These are phyloP conservation scores for Chelonoidis abingdonii DNA, from an alignment of 2,113 vertebrate genomes.

Conservation along the genomic window DNA sequence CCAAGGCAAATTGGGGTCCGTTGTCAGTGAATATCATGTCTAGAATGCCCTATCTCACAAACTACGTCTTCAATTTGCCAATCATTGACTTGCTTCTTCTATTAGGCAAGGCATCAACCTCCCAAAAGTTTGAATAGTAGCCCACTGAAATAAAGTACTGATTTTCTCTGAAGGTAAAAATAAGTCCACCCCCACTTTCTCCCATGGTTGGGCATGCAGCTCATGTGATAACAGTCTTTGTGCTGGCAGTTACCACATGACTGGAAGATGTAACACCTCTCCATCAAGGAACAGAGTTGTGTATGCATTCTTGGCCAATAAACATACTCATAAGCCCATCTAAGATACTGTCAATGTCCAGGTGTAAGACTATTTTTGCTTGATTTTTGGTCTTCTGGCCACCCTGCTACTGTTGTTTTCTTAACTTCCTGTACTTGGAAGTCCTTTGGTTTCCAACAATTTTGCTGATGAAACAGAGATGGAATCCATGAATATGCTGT, in stretches of 20 bases:
- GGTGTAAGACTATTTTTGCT: neutral
- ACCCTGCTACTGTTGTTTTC: too few relatives aligned
- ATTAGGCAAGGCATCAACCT: neutral
- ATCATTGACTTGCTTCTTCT: neutral
- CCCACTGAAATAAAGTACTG: neutral
- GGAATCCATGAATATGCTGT: too few relatives aligned
- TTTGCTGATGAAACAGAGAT: neutral
- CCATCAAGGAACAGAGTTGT: neutral
- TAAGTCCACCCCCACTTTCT: neutral
- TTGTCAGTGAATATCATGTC: neutral
- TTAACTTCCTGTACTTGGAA: neutral
- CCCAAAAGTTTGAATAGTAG: neutral
- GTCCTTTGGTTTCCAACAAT: neutral
- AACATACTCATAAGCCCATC: neutral
- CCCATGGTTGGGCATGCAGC: too few relatives aligned
- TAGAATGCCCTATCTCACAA: neutral
- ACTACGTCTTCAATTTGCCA: neutral
- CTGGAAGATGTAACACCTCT: neutral
- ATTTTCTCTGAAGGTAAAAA: neutral
- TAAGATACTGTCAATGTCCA: neutral
- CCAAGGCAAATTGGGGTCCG: neutral
- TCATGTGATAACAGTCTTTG: neutral
- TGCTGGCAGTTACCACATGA: neutral
- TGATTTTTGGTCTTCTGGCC: neutral
- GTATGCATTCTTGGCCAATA: neutral